Evolutionary conservation across 2,113 vertebrate genomes (phyloP).

Genomic region (Athene noctua): DNA sequence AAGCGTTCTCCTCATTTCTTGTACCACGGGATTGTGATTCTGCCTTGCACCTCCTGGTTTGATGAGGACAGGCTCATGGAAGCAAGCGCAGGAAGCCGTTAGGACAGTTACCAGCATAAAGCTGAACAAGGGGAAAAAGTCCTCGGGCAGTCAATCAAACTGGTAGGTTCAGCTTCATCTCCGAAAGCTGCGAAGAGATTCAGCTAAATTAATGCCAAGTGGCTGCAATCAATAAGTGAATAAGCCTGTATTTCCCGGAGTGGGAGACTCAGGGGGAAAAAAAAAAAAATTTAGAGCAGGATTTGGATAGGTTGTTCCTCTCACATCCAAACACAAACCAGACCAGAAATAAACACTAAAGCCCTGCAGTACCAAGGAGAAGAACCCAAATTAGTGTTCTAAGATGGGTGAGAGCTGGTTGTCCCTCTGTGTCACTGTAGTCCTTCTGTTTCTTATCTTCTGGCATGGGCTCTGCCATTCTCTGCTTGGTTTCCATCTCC

Average conservation of each 20-base stretch:
- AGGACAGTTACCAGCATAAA: background rate
- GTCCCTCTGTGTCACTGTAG: accelerated
- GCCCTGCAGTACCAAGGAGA: background rate
- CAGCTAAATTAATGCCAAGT: background rate
- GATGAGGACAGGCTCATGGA: background rate
- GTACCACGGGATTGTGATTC: background rate
- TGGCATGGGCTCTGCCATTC: background rate
- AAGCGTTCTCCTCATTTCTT: background rate
- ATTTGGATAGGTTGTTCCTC: too few species aligned
- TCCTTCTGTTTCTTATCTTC: background rate
- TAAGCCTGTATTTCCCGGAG: background rate
- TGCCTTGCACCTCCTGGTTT: background rate
- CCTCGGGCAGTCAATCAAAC: background rate
- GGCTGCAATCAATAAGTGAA: background rate
- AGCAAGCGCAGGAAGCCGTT: background rate
- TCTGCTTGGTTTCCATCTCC: background rate
- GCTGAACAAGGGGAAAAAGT: background rate
- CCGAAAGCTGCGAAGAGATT: background rate
- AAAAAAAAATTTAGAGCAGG: background rate
- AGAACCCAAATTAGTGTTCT: background rate
- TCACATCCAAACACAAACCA: background rate
- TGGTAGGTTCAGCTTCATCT: background rate
- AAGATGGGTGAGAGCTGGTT: background rate
- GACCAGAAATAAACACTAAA: background rate
- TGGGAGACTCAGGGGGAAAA: accelerated